Conservation (phyloP, 2,888 invertebrate species). For the Euphydryas editha region DNA sequence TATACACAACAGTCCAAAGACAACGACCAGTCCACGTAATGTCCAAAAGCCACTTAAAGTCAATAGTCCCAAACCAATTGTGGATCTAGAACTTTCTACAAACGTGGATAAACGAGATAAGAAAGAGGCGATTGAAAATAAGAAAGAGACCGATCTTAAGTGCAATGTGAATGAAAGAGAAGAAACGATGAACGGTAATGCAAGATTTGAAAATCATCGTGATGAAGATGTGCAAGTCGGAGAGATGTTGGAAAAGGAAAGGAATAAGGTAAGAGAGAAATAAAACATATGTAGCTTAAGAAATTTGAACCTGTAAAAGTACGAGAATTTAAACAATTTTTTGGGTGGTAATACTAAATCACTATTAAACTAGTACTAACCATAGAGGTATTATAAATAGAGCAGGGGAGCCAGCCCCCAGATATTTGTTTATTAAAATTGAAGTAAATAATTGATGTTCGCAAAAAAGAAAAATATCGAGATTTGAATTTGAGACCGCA, state of each 20-base stretch:
- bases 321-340: constrained; percentile 12
- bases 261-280: constrained; percentile 10
- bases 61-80: background rate
- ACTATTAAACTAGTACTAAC: too few species aligned
- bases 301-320: constrained; percentile 35
- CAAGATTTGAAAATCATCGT: background rate
- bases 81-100: background rate
- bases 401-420: too few species aligned
- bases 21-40: background rate
- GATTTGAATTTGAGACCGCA: too few species aligned
- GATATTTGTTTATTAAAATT: too few species aligned
- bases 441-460: too few species aligned
- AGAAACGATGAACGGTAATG: background rate
- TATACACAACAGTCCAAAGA: background rate
- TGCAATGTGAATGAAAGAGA: constrained; percentile 15
- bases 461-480: too few species aligned
- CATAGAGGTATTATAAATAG: too few species aligned
- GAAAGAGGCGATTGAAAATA: background rate
- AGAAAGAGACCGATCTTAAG: background rate
- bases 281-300: background rate
- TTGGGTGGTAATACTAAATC: too few species aligned
- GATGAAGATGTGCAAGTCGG: background rate
- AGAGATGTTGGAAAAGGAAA: background rate
- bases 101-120: background rate
- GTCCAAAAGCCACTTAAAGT: background rate